Base-by-base conservation (phyloP, 1,140 invertebrate genomes). In the Drosophila kurseongensis region DNA sequence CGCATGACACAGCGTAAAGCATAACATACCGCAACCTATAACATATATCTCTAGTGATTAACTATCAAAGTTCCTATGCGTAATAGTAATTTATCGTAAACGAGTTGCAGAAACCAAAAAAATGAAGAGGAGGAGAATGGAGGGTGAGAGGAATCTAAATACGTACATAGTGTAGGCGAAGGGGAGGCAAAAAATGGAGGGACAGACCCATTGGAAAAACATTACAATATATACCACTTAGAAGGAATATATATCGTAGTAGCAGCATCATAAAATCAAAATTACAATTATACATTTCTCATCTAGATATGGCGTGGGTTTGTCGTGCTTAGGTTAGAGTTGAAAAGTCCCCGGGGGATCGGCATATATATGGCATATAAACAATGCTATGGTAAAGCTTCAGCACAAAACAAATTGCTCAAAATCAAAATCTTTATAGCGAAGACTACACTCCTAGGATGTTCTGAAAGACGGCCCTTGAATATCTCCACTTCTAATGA, bases 61-160 rank as follows among this genome's bases (percentile, higher is more conserved):
- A 75, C 88, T 90, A 89, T 91, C 80, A 85, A 91, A 91, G 89
- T 91, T 91, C 89, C 89, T 91, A 91, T 79, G 83, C 83, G 83
- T 86, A 86, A 86, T 79, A 77, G 85, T 84, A 90, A 80, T 89
- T 80, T 89, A 80, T 71, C 62, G 67, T 65, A 73, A 78, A 66
- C 44, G 56, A 76, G 62, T 71, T 42, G 42, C 32, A 65, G 40
- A 32, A 47, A 40, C 8, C 8, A 4, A 47, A 38, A 51, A 45
- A 41, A 10, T 3, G 40, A 41, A 50, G 29, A 42, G 2, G 3
- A 50, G 14, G 54, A 52, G 38, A 44, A 9, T 29, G 16, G 44
- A 41, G 45, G 45, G 35, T 38, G 18, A 23, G 32, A 55, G 56
- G 76, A 88, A 90, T 68, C 78, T 63, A 86, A 86, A 86, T 86